Evolutionary conservation across 2,113 vertebrate species (phyloP).

Genomic region (Loxodonta africana): DNA sequence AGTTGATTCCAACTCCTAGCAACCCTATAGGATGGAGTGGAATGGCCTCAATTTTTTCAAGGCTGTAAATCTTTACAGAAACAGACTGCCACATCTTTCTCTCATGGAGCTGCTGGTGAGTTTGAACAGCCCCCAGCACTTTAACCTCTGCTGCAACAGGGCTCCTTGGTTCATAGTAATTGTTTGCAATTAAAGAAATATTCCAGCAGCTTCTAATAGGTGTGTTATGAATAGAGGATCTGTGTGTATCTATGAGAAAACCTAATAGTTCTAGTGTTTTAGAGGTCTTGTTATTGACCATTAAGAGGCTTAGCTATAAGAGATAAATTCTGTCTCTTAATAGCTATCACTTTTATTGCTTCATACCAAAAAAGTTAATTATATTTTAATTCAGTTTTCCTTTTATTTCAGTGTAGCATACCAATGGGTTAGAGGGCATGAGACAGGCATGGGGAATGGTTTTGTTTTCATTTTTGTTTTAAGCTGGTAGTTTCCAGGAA

Average conservation of each 20-base stretch:
- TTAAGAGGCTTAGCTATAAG: not conserved
- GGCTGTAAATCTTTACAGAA: too few species aligned
- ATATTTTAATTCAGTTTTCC: not conserved
- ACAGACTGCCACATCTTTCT: too few species aligned
- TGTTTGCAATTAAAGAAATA: slow-evolving; percentile 1
- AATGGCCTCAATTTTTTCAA: too few species aligned
- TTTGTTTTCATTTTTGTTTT: not conserved
- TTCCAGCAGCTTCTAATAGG: not conserved
- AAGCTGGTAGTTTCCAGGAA: not conserved
- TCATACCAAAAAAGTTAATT: not conserved
- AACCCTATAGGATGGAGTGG: too few species aligned
- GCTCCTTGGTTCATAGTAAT: not conserved
- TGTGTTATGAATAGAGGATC: not conserved
- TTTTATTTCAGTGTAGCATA: not conserved
- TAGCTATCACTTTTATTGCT: not conserved
- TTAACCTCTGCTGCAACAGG: too few species aligned
- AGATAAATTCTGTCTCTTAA: not conserved
- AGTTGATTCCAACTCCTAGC: too few species aligned
- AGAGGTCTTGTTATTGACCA: not conserved
- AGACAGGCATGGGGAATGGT: not conserved
- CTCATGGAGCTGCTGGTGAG: too few species aligned
- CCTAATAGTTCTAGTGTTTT: not conserved
- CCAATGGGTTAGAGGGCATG: not conserved
- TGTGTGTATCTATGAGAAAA: not conserved
- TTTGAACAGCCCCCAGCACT: too few species aligned